A percentile compares a stretch with the other conserved stretches of the same genome.
Conservation (phyloP, 2,888 invertebrate genomes). For the Spatulosminthurus flaviceps region DNA sequence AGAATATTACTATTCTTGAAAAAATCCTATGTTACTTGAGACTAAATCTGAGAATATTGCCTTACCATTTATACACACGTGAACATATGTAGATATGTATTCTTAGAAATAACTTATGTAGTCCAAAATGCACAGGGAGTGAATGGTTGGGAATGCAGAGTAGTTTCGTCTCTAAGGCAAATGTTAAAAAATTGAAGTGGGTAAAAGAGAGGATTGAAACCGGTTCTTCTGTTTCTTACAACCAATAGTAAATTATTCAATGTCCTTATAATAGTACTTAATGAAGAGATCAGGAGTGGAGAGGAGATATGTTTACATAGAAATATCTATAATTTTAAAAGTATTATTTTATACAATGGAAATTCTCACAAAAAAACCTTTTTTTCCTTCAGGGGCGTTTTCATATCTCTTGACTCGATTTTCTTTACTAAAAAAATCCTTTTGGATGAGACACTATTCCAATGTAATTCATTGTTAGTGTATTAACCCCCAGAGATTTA, state of each 20-base stretch:
- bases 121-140: too few species aligned
- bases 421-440: not conserved
- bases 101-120: too few species aligned
- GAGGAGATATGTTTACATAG: conserved; percentile 8
- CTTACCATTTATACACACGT: too few species aligned
- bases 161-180: not conserved
- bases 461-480: not conserved
- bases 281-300: conserved; percentile 59
- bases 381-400: conserved; percentile 3
- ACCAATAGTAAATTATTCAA: conserved; percentile 60
- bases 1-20: not conserved
- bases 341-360: not conserved
- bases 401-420: not conserved
- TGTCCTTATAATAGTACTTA: conserved; percentile 59
- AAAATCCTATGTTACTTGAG: too few species aligned
- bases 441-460: not conserved
- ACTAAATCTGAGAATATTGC: too few species aligned
- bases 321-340: too few species aligned
- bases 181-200: conserved; percentile 40
- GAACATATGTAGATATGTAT: too few species aligned
- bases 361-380: not conserved
- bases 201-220: conserved; percentile 45
- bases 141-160: too few species aligned
- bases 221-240: conserved; percentile 55
- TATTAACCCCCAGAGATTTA: not conserved